Evolutionary conservation across 1,140 invertebrate genomes (phyloP).

Genomic region (Diuraphis noxia): DNA sequence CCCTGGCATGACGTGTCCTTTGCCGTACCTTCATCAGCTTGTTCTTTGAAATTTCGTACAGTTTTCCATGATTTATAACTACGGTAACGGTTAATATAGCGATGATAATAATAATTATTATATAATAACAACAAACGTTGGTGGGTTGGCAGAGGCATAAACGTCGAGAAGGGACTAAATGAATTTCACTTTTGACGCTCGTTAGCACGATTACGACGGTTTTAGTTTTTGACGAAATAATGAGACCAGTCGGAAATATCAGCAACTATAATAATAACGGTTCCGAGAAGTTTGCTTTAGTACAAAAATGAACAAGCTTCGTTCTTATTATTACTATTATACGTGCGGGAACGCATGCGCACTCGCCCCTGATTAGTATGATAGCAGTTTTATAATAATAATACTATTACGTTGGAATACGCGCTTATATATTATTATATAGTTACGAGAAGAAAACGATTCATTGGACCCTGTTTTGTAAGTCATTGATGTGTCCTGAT

Average conservation of each 20-base stretch:
- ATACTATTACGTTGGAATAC: background rate
- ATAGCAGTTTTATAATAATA: background rate
- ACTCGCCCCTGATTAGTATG: background rate
- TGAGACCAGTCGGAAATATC: background rate
- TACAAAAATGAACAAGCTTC: background rate
- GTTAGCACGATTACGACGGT: background rate
- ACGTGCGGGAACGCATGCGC: background rate
- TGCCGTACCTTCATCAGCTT: background rate
- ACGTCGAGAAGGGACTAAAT: background rate
- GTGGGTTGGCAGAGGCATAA: background rate
- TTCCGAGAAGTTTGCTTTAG: background rate
- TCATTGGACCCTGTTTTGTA: background rate
- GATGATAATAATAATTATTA: slow-evolving; percentile 1
- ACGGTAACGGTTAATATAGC: background rate
- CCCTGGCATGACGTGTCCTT: background rate
- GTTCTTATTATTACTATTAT: background rate
- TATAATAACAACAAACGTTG: background rate
- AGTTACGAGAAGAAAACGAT: background rate
- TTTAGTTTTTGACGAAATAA: slow-evolving; percentile 6
- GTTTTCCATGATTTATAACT: background rate
- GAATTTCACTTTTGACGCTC: slow-evolving; percentile 1
- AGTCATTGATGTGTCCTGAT: background rate
- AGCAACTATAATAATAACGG: background rate
- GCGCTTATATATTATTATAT: no score
- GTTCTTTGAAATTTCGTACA: background rate